phyloP scores from a whole-genome alignment of 2,888 invertebrate species.

The Leptinotarsa rubiginosa region DNA sequence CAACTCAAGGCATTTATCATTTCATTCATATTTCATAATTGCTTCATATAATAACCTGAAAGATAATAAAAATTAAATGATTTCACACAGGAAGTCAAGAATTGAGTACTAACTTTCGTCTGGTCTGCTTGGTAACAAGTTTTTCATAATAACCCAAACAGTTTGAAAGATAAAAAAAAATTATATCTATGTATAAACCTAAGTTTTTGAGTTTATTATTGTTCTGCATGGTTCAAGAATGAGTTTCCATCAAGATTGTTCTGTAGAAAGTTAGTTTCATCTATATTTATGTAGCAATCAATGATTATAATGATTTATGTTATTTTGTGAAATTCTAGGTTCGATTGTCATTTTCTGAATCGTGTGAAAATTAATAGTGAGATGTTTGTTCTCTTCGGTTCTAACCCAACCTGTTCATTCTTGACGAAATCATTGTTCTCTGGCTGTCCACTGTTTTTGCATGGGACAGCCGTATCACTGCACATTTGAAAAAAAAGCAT shows the following conservation, averaged over 20 bases:
- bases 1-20: background rate
- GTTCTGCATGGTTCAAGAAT: slow-evolving; percentile 11
- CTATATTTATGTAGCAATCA: background rate
- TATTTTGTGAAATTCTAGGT: background rate
- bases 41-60: background rate
- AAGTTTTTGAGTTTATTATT: background rate
- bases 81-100: background rate
- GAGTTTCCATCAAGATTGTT: background rate
- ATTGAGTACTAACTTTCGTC: slow-evolving; percentile 6
- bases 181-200: background rate
- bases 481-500: background rate
- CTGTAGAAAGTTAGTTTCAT: background rate
- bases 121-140: slow-evolving; percentile 7
- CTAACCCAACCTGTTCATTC: background rate
- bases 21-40: background rate
- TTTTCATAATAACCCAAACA: background rate
- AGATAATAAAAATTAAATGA: background rate
- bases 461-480: background rate
- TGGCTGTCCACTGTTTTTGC: slow-evolving; percentile 4
- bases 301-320: background rate
- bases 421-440: slow-evolving; percentile 8
- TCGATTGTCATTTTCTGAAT: background rate
- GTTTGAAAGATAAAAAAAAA: background rate
- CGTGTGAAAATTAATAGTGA: background rate
- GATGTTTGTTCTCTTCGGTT: background rate